phyloP scores from a whole-genome alignment of 2,113 vertebrate species.

The Geothlypis trichas region DNA sequence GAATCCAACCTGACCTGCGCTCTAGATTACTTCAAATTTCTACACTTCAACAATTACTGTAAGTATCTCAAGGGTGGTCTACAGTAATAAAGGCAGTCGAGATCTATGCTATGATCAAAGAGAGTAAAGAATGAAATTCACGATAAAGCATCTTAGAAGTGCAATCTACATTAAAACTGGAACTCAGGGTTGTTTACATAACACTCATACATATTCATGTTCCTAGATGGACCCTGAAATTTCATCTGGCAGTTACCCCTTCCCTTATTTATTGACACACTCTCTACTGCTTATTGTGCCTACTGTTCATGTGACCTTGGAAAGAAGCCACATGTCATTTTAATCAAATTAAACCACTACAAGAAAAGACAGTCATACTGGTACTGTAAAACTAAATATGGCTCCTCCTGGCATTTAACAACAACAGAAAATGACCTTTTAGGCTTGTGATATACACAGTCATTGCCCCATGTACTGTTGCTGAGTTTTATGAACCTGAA shows the following conservation, averaged over 20 bases:
- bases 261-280: not conserved
- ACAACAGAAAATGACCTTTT: not conserved
- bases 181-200: not conserved
- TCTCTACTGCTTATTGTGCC: not conserved
- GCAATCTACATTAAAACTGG: not conserved
- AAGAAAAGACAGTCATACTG: not conserved
- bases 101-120: not conserved
- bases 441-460: not conserved
- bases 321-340: not conserved
- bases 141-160: not conserved
- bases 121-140: not conserved
- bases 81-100: not conserved
- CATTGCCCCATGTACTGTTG: not conserved
- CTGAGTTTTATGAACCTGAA: not conserved
- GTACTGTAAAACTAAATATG: not conserved
- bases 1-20: not conserved
- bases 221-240: not conserved
- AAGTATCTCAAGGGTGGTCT: not conserved
- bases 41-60: fast-evolving
- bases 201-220: not conserved
- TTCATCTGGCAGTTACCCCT: not conserved
- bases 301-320: not conserved
- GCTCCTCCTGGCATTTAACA: not conserved
- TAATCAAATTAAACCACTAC: not conserved
- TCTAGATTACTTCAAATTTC: not conserved